Evolutionary conservation across 2,113 vertebrate species (phyloP).

Genomic region (Campylorhamphus procurvoides): DNA sequence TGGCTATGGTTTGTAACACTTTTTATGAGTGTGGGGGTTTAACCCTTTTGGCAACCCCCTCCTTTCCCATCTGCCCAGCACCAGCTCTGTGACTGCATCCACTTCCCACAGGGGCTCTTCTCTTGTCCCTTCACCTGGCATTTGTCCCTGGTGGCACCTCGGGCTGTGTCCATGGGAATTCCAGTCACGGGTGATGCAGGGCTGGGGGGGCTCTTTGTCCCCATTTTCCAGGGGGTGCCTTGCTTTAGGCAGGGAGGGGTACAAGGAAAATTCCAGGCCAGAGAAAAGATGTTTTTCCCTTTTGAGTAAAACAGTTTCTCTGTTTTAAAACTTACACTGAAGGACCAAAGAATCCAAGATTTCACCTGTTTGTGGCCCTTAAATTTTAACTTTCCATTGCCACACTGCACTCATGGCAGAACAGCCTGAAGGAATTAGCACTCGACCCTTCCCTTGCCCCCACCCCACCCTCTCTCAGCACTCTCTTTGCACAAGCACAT

Average conservation of each 20-base stretch:
- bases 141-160: background rate
- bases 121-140: background rate
- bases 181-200: background rate
- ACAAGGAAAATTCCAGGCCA: conserved; percentile 11
- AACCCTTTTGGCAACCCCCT: background rate
- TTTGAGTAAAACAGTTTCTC: conserved; percentile 35
- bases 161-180: background rate
- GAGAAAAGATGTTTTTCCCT: conserved; percentile 21
- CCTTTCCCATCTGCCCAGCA: background rate
- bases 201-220: background rate
- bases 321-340: conserved; percentile 42
- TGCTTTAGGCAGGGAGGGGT: background rate
- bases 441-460: background rate
- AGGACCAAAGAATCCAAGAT: conserved; percentile 68
- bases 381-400: background rate
- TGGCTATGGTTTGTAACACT: conserved; percentile 46
- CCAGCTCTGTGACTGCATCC: background rate
- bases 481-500: conserved; percentile 27
- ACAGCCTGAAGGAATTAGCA: conserved; percentile 25
- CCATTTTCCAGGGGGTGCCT: background rate
- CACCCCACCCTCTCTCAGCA: background rate
- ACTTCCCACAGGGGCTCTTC: background rate
- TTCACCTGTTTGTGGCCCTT: background rate
- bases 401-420: background rate
- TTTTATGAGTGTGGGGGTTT: conserved; percentile 10